Evolutionary conservation across 2,113 vertebrate genomes (phyloP), one percentile per base, ranked within the genome.

Genomic region (Phalacrocorax pelagicus): DNA sequence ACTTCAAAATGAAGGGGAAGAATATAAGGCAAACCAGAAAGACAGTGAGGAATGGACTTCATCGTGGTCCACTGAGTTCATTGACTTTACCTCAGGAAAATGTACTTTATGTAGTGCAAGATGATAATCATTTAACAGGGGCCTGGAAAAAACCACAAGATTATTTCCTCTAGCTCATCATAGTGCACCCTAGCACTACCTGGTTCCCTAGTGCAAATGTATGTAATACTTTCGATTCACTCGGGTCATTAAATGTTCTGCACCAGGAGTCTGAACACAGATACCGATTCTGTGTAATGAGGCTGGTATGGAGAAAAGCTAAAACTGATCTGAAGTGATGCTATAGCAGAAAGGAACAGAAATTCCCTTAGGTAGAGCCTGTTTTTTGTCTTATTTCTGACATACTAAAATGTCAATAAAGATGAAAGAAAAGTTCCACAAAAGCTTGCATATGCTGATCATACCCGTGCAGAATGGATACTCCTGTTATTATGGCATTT

Each of bases 31-130:
- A 95, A 73, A 23, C 38, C n/a, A 15, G 20, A 75, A 82, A 75
- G 47, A 47, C 26, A 86, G 19, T 59, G 44, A 88, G 62, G 88
- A 92, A 92, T 36, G 9, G 34, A 40, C 49, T 70, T 75, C 23
- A 49, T 65, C 40, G 21, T 81, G 27, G 27, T 86, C 49, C 12
- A 55, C 13, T 66, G 58, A 61, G 44, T 91, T 92, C 17, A 70
- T 40, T 86, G 71, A 65, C 67, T 86, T 96, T 63, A 90, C n/a
- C 26, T 92, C 70, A 88, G 38, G 62, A 92, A 82, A 86, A 80
- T 9, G 67, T 29, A 54, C 7, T 78, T 74, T 62, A 72, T 69
- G 7, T 47, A 20, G 38, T 80, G 23, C 49, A 86, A 92, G 67
- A 86, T 69, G 54, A 72, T 47, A 86, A 57, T 58, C 0, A 59